Evolutionary conservation across 2,797 vertebrate species (phyloP).

Genomic region (Peromyscus eremicus): DNA sequence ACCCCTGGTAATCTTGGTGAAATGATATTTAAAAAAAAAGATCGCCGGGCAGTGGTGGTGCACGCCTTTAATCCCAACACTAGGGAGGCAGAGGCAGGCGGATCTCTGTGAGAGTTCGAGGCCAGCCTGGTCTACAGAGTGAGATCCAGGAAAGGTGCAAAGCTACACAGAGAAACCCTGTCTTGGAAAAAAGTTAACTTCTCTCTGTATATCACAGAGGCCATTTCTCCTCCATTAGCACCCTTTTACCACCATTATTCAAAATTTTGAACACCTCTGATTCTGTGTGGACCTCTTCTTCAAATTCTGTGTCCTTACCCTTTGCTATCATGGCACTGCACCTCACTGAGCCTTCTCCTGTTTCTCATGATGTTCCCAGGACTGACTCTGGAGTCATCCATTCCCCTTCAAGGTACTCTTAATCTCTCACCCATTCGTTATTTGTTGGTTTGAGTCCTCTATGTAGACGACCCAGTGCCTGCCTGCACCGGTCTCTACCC

Average conservation of each 20-base stretch:
- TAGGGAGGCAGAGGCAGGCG: no score
- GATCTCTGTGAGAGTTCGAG: no score
- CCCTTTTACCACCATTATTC: not conserved
- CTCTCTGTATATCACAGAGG: not conserved
- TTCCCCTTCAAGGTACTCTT: not conserved
- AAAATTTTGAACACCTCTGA: not conserved
- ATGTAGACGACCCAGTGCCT: not conserved
- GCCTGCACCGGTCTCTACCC: not conserved
- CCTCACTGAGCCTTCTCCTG: not conserved
- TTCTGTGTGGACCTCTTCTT: not conserved
- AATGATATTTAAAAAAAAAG: not conserved
- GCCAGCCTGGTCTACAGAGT: no score
- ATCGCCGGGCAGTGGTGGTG: no score
- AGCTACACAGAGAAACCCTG: no score
- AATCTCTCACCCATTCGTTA: not conserved
- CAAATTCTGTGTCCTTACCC: not conserved
- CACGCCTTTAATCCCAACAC: no score
- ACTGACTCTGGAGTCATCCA: not conserved
- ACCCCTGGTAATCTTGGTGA: not conserved
- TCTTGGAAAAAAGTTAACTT: not conserved
- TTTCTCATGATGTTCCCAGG: constrained; percentile 17
- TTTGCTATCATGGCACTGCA: fast-evolving
- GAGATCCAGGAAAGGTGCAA: no score
- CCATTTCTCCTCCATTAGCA: not conserved
- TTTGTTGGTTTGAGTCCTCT: not conserved